Evolutionary conservation across 2,113 vertebrate species (phyloP), one percentile per base, ranked within the genome.

Genomic region (Xiphophorus couchianus): DNA sequence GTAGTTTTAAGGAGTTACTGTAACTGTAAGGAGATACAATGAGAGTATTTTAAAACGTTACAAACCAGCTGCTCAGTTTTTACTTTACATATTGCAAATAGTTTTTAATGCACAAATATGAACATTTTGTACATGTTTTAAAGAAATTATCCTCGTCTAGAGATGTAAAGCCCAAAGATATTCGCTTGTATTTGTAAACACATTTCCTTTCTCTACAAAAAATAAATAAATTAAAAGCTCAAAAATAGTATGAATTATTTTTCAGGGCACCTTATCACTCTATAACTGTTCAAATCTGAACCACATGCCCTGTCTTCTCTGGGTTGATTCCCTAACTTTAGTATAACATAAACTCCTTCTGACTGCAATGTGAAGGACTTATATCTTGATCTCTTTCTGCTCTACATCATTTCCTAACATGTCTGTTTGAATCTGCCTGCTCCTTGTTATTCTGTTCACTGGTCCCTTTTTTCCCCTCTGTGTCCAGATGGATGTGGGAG

Each of bases 401-500:
- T 48, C 3, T 3, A 33, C 44, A 27, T 10, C 33, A 65, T 66
- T 27, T 76, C 67, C 76, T 15, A 58, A 39, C 64, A 48, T 31
- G 37, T 74, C 71, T 74, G 44, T 33, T 66, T 82, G 44, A 78
- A 75, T 74, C 63, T 61, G 14, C 28, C n/a, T 54, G 44, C 65
- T 77, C 64, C 39, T 28, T 62, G 58, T 65, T 73, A 54, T 62
- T 67, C 69, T 60, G 54, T 48, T 74, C 33, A 7, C 66, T 62
- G n/a, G 63, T 78, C 25, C 74, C 9, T 69, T 62, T 73, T 58
- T 58, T 19, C 14, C 71, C 27, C 71, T 83, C 67, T 77, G 27
- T 69, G 74, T 70, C 84, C 92, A 92, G 92, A 90, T 92, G 92
- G 89, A 79, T 81, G 90, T 91, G 88, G 89, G 88, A 86, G 87